A percentile compares a stretch with the other conserved stretches of the same genome.
phyloP scores from a whole-genome alignment of 2,113 vertebrate genomes.

The Pagrus major region DNA sequence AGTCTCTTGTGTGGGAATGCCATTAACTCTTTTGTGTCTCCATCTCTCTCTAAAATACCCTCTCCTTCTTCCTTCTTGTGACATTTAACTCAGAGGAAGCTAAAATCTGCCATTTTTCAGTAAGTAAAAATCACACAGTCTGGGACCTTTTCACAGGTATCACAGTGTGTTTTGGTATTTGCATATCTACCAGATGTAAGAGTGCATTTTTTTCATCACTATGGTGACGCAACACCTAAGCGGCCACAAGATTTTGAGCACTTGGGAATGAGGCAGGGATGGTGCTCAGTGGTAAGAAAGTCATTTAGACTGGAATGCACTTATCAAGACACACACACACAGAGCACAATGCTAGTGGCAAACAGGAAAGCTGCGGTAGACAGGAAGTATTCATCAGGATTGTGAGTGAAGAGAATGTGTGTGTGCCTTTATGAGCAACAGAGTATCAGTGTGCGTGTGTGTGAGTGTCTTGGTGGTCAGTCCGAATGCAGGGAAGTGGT shows the following conservation, averaged over 20 bases:
- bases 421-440: conserved; percentile 12
- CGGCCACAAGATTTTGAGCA: conserved; percentile 29
- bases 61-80: background rate
- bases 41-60: background rate
- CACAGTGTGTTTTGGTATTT: background rate
- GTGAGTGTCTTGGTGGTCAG: conserved; percentile 9
- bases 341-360: conserved; percentile 37
- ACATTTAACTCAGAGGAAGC: background rate
- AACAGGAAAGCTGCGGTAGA: conserved; percentile 71
- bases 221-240: conserved; percentile 37
- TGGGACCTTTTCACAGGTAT: conserved; percentile 15
- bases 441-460: background rate
- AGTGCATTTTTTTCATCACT: conserved; percentile 20
- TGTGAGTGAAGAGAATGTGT: conserved; percentile 44
- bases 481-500: conserved; percentile 38
- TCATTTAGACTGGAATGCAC: conserved; percentile 46
- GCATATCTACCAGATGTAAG: background rate
- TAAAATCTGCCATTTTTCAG: background rate
- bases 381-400: conserved; percentile 69
- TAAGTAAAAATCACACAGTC: background rate
- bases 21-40: conserved; percentile 6
- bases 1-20: conserved; percentile 32
- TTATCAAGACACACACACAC: conserved; percentile 36
- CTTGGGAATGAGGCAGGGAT: conserved; percentile 18
- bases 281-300: conserved; percentile 12